Percentiles rank a stretch among this genome's conserved stretches.
Conservation (phyloP, 2,888 invertebrate genomes). For the Eudemis profundana region DNA sequence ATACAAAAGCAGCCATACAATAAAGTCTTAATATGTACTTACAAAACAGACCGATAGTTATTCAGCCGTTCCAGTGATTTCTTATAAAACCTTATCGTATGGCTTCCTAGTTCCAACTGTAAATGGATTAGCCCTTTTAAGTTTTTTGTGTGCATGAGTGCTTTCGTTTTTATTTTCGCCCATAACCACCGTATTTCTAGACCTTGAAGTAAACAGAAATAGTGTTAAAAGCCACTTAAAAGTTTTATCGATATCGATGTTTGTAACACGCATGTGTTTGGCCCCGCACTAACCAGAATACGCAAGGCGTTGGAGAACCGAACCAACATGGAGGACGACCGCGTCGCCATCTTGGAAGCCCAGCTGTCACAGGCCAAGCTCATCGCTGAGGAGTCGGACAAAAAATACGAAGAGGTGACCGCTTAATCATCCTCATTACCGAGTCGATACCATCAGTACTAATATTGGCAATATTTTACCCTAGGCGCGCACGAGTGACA, state of each 20-base stretch:
- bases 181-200: conserved; percentile 75
- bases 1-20: conserved; percentile 36
- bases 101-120: conserved; percentile 34
- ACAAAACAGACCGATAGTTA: conserved; percentile 7
- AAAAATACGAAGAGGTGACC: conserved; percentile 99
- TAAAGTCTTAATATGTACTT: conserved; percentile 13
- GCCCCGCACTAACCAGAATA: conserved; percentile 90
- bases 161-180: conserved; percentile 65
- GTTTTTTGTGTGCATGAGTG: conserved; percentile 67
- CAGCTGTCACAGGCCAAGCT: conserved; percentile 99
- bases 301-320: conserved; percentile 99
- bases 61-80: conserved; percentile 53
- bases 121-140: conserved; percentile 36
- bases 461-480: background rate
- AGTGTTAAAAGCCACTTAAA: conserved; percentile 46
- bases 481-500: too few relatives aligned
- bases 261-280: conserved; percentile 84
- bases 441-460: conserved; percentile 2
- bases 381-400: conserved; percentile 99
- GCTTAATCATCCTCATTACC: conserved; percentile 57
- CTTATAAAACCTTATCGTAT: conserved; percentile 47
- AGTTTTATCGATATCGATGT: conserved; percentile 71
- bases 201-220: conserved; percentile 47
- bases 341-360: conserved; percentile 98
- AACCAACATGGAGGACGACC: conserved; percentile 99